These are phyloP conservation scores for Echinops telfairi DNA, from an alignment of 2,113 vertebrate genomes.

Conservation along the genomic window DNA sequence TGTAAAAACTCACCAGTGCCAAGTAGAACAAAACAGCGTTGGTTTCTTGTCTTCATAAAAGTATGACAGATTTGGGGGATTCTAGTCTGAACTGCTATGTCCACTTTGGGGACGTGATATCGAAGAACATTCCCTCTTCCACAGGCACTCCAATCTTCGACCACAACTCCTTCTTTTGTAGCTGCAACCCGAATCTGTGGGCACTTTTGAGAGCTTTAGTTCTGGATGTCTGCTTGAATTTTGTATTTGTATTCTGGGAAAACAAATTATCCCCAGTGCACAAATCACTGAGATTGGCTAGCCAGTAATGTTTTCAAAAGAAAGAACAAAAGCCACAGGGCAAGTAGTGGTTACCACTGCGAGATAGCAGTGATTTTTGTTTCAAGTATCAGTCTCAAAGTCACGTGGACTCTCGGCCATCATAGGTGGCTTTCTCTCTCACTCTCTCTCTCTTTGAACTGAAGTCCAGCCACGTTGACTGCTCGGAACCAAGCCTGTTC, in stretches of 20 bases:
- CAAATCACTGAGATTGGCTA: constrained; percentile 58
- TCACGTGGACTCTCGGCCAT: constrained; percentile 17
- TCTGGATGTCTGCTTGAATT: constrained; percentile 56
- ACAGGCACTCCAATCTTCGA: neutral
- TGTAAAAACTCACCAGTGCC: neutral
- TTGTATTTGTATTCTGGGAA: constrained; percentile 54
- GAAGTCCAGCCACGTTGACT: constrained; percentile 50
- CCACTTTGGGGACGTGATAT: too few relatives aligned
- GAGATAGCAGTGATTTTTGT: constrained; percentile 59
- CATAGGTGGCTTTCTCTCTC: neutral
- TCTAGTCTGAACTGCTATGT: neutral
- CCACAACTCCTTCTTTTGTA: constrained; percentile 45
- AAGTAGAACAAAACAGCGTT: neutral
- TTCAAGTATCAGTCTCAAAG: constrained; percentile 69
- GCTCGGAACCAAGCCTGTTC: constrained; percentile 63
- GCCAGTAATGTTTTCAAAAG: constrained; percentile 63
- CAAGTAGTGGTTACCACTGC: constrained; percentile 61
- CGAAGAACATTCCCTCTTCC: neutral
- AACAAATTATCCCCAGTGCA: constrained; percentile 48
- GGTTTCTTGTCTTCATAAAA: neutral
- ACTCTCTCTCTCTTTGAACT: neutral
- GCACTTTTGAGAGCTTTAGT: constrained; percentile 23
- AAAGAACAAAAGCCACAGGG: constrained; percentile 58
- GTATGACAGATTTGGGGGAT: constrained; percentile 12
- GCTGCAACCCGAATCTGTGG: neutral